Evolutionary conservation across 2,888 invertebrate genomes (phyloP), one percentile per base, ranked within the genome.

Genomic region (Apomyelois bistriatella): DNA sequence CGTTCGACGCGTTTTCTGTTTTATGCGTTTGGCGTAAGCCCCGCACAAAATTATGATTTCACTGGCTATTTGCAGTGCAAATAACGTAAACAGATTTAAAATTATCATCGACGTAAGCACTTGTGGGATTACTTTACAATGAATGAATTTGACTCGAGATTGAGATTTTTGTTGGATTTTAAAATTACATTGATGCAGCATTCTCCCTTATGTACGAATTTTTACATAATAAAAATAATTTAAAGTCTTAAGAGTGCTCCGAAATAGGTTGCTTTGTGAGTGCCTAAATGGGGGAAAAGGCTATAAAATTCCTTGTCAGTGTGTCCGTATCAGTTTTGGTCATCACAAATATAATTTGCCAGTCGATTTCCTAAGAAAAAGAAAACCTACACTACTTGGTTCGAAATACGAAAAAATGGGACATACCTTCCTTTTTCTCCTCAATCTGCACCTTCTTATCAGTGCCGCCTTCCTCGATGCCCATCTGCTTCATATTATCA

Each of bases 401-500:
- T 28, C 22, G 10, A 30, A 43, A 43, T 22, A 17, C 8, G 7
- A 10, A 17, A n/a, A 28, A 49, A 38, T 13, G 3, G n/a, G 9
- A 51, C 65, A 59, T 60, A 93, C 95, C 94, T 85, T 94, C 94
- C 68, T 94, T 94, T 77, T 95, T 95, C 75, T 93, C 93, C 66
- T 94, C 93, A 60, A 92, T 92, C 64, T 91, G 91, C 12, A 92
- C 92, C 62, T 93, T 93, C 71, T 94, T 93, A 64, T 93, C 93
- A 0, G 92, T 93, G 0, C 92, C 92, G 48, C 92, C 93, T 71
- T 96, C 95, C 78, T 98, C 98, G 64, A 98, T 98, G 56, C 98
- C 99, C 93, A 99, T 94, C 41, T 97, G 97, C 71, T 97, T 96
- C 95, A 99, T 97, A 84, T 98, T 97, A 73, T 97, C 96, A 22